Conservation (phyloP, 2,113 vertebrate genomes). For the Labrus mixtus region DNA sequence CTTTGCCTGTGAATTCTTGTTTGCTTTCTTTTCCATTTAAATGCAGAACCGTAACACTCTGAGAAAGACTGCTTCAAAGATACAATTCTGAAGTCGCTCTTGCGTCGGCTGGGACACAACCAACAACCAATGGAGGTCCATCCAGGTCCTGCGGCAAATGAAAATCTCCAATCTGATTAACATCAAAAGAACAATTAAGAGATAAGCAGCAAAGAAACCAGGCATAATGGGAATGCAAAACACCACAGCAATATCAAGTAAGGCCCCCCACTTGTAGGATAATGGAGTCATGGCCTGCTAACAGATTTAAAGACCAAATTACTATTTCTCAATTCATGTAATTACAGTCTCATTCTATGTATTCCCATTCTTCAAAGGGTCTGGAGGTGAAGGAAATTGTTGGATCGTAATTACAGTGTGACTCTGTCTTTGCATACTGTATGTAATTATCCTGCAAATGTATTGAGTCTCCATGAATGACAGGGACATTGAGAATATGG, state of each 20-base stretch:
- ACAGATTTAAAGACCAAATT: constrained; percentile 60
- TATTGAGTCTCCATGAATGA: constrained; percentile 6
- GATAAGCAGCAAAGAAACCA: constrained; percentile 75
- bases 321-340: constrained; percentile 53
- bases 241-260: constrained; percentile 73
- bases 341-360: constrained; percentile 54
- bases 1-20: constrained; percentile 24
- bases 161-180: constrained; percentile 75
- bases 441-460: constrained; percentile 1
- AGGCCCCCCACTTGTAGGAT: constrained; percentile 41
- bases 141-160: constrained; percentile 65
- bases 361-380: constrained; percentile 33
- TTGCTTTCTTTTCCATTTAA: constrained; percentile 47
- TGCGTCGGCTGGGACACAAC: constrained; percentile 20
- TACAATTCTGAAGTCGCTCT: constrained; percentile 47
- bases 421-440: background rate
- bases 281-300: constrained; percentile 64
- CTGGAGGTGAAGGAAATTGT: constrained; percentile 39
- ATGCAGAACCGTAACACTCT: constrained; percentile 51
- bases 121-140: constrained; percentile 61
- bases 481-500: background rate
- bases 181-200: constrained; percentile 81
- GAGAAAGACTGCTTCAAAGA: constrained; percentile 49
- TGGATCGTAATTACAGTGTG: background rate
- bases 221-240: constrained; percentile 74